Base-by-base conservation (phyloP, 2,113 vertebrate genomes). In the Stercorarius parasiticus region DNA sequence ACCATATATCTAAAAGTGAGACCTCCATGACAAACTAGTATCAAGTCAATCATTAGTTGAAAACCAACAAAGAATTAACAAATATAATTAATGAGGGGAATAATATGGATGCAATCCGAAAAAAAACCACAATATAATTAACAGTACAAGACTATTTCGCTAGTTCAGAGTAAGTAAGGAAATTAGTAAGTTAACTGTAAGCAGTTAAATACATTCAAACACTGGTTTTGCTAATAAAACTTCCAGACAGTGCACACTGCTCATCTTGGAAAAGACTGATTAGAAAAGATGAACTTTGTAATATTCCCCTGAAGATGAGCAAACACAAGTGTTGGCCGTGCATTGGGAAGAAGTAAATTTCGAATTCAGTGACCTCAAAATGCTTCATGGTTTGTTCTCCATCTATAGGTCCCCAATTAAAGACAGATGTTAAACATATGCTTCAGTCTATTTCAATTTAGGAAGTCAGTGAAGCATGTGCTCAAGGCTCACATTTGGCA, bases 341-440 rank as follows among this genome's bases (percentile, higher is more conserved):
- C 26, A 9, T 0, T 56, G 40, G 38, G 40, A 88, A 86, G 36
- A 27, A 91, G 76, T 4, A 64, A 52, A 92, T 72, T 82, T 15
- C 82, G 40, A 82, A 84, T 72, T 92, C 53, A 61, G 77, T 84
- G 56, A 69, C 61, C 47, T 84, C 3, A 0, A 95, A 95, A 93
- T 47, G 61, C 69, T 86, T 74, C 10, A 15, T 82, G 65, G 52
- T 15, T 78, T 64, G 55, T 71, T 74, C 65, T 82, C 80, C 73
- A 67, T 65, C 82, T 84, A 93, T 65, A 94, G 90, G 83, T 66
- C 58, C 62, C 42, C 76, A 95, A 38, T 78, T 96, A 95, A 88
- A 71, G 82, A 91, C 92, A 95, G 69, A 88, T 95, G 92, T 95
- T 95, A 92, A 97, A 86, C 92, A 93, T 88, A 80, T 88, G 88